Base-by-base conservation (phyloP, 2,113 vertebrate genomes). In the Ornithorhynchus anatinus region DNA sequence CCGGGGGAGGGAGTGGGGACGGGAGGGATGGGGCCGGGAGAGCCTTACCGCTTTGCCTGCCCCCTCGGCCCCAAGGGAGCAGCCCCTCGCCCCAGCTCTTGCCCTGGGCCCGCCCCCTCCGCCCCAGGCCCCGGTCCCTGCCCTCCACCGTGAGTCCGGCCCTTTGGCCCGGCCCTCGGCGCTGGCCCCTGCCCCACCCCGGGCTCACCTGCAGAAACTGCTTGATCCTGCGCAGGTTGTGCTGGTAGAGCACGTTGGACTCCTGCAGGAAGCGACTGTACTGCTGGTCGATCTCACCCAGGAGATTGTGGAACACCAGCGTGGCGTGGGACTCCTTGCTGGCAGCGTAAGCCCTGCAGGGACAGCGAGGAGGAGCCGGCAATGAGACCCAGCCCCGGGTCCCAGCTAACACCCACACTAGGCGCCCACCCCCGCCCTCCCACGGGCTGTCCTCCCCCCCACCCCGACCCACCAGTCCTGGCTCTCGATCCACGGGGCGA, bases 261-360 rank as follows among this genome's bases (percentile, higher is more conserved):
- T 99, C 97, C 88, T 99, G 97, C 51, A 99, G 94, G 75, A 99
- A 99, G 72, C 98, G 95, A 89, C 98, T 99, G 69, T 99, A 99
- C 83, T 99, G 98, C 92, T 99, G 97, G 87, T 99, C 98, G 1
- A 99, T 99, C 92, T 99, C 97, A 6, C 97, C 97, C 79, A 99
- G 84, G 59, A 99, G 96, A 89, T 99, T 99, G 89, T 99, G 98
- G 84, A 99, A 99, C 61, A 99, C 97, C 92, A 99, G 84, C 0
- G 98, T 99, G 61, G 98, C 98, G 0, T 99, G 97, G 0, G 98
- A 99, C 79, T 99, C 98, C 86, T 98, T 99, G 84, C 96, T 99
- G 84, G 98, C 97, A 0, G 98, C 98, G 0, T 97, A 99, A 0
- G 95, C 96, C 98, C 98, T 99, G 70, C 0, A 47, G 22, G 2